These are phyloP conservation scores for Malacoraja senta DNA, from an alignment of 2,797 vertebrate species.

Conservation along the genomic window DNA sequence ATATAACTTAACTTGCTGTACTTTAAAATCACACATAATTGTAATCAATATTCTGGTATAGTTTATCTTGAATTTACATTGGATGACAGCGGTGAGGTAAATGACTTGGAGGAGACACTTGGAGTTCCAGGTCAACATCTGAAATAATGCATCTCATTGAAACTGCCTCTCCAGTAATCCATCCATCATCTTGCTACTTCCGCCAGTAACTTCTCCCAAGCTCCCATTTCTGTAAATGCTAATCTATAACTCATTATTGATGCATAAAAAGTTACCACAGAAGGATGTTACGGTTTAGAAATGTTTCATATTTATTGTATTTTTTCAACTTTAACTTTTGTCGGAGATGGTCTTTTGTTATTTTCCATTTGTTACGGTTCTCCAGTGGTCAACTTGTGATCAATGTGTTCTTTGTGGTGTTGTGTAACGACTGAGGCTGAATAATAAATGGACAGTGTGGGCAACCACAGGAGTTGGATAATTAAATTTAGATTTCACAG, in stretches of 20 bases:
- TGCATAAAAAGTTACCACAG: not conserved
- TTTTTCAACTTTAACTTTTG: conserved; percentile 46
- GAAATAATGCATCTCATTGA: not conserved
- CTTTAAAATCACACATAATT: not conserved
- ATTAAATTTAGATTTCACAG: conserved; percentile 31
- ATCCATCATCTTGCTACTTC: not conserved
- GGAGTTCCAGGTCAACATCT: not conserved
- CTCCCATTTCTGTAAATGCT: not conserved
- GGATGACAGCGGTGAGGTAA: not conserved
- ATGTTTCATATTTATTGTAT: conserved; percentile 43
- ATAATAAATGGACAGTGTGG: conserved; percentile 27
- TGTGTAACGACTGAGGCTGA: conserved; percentile 13
- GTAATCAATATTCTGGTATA: not conserved
- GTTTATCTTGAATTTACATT: not conserved
- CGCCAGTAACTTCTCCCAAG: not conserved
- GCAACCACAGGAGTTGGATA: conserved; percentile 28
- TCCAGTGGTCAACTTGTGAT: not conserved
- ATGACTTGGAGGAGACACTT: not conserved
- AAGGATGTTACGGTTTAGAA: not conserved
- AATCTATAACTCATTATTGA: not conserved
- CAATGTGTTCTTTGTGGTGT: not conserved
- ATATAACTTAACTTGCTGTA: no score
- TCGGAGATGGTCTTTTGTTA: not conserved
- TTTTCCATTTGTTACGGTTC: not conserved
- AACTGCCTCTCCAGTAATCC: not conserved